Conservation (phyloP, 2,797 vertebrate genomes). For the Neosalanx taihuensis region DNA sequence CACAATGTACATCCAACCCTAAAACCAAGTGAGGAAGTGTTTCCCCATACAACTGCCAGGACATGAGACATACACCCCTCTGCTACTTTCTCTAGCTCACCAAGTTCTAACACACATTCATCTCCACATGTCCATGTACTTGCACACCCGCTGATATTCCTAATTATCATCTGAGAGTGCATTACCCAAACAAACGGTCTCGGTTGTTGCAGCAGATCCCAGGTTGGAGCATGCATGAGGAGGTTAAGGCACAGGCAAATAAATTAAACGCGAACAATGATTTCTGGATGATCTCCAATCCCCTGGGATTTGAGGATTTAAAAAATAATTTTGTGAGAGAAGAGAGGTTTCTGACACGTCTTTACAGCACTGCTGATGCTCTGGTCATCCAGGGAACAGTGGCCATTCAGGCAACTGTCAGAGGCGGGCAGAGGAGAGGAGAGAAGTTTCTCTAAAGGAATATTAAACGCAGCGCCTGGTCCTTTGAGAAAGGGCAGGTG, state of each 20-base stretch:
- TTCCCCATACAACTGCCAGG: too few species aligned
- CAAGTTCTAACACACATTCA: too few species aligned
- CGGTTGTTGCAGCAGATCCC: too few species aligned
- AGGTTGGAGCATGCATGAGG: too few species aligned
- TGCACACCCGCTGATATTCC: too few species aligned
- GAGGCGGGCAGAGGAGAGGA: neutral
- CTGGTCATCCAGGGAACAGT: neutral
- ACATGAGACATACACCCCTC: too few species aligned
- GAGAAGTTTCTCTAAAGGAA: neutral
- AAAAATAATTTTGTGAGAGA: neutral
- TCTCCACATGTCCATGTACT: too few species aligned
- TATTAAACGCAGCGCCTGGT: constrained; percentile 6
- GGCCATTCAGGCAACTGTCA: constrained; percentile 1
- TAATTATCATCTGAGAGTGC: neutral
- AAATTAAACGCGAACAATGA: neutral
- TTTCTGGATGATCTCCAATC: neutral
- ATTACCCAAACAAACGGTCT: neutral
- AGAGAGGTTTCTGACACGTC: neutral
- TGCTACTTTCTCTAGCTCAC: too few species aligned
- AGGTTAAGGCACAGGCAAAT: too few species aligned
- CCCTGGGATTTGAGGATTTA: neutral
- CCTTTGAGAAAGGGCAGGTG: constrained; percentile 16
- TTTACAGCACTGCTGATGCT: neutral
- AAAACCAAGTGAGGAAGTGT: too few species aligned
- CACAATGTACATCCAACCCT: too few species aligned